A percentile compares a stretch with the other conserved stretches of the same genome.
Evolutionary conservation across 2,113 vertebrate species (phyloP).

Genomic region (Peromyscus maniculatus): DNA sequence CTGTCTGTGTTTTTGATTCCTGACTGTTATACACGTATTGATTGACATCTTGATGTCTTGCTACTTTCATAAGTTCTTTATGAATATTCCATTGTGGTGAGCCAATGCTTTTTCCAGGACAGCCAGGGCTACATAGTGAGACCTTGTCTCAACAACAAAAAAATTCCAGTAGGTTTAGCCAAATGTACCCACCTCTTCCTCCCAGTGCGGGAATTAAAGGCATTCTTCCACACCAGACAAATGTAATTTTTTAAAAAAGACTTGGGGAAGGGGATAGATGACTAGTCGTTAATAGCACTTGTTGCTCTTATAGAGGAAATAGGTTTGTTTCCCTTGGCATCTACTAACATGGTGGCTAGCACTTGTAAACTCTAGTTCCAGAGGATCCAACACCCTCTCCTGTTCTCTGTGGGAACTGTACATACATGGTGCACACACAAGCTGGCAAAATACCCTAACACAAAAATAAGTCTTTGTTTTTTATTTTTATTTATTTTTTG

Average conservation of each 20-base stretch:
- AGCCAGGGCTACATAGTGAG: not conserved
- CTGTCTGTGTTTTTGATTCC: not conserved
- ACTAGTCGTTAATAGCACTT: not conserved
- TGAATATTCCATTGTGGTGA: not conserved
- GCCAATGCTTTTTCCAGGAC: not conserved
- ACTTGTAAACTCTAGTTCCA: not conserved
- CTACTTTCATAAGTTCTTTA: not conserved
- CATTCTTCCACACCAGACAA: not conserved
- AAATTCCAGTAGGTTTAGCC: not conserved
- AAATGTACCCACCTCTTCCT: not conserved
- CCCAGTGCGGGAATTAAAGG: not conserved
- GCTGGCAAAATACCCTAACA: too few relatives aligned
- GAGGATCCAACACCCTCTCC: not conserved
- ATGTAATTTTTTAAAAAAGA: not conserved
- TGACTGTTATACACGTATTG: not conserved
- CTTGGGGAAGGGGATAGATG: not conserved
- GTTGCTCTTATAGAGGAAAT: not conserved
- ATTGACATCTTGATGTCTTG: not conserved
- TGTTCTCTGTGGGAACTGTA: not conserved
- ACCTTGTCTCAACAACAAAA: not conserved
- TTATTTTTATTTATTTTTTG: too few relatives aligned
- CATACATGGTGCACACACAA: too few relatives aligned
- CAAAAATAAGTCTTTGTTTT: not conserved
- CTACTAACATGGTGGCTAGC: not conserved
- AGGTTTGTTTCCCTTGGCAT: not conserved